Percentiles rank a stretch among this genome's conserved stretches.
phyloP scores from a whole-genome alignment of 1,140 invertebrate species.

The Babylonia areolata region DNA sequence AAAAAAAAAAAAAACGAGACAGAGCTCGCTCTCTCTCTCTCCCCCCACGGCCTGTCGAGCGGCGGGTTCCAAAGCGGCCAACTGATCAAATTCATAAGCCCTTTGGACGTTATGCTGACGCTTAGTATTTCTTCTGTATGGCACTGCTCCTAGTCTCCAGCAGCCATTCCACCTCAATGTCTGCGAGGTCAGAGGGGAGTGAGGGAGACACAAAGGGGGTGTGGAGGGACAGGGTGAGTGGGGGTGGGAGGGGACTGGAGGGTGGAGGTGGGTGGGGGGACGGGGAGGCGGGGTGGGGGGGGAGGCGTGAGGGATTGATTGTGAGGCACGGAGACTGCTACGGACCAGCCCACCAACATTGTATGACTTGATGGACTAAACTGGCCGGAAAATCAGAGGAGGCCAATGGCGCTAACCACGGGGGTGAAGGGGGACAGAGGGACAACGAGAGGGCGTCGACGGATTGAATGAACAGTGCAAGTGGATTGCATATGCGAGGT shows the following conservation, averaged over 20 bases:
- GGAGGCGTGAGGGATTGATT: not conserved
- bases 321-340: not conserved
- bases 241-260: not conserved
- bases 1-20: not conserved
- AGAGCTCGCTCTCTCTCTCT: too few relatives aligned
- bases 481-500: not conserved
- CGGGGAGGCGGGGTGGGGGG: not conserved
- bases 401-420: not conserved
- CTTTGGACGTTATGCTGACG: not conserved
- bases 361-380: not conserved
- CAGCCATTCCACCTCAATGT: slow-evolving; percentile 6
- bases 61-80: not conserved
- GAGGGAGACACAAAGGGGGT: not conserved
- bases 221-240: not conserved
- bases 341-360: not conserved
- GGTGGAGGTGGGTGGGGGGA: not conserved
- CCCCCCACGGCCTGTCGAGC: not conserved
- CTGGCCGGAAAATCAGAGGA: not conserved
- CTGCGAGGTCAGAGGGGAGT: not conserved
- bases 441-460: not conserved
- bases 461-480: not conserved
- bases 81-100: slow-evolving; percentile 3
- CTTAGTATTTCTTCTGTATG: not conserved
- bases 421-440: not conserved
- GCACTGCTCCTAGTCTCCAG: not conserved